phyloP scores from a whole-genome alignment of 2,113 vertebrate species.

The Oncorhynchus mykiss region DNA sequence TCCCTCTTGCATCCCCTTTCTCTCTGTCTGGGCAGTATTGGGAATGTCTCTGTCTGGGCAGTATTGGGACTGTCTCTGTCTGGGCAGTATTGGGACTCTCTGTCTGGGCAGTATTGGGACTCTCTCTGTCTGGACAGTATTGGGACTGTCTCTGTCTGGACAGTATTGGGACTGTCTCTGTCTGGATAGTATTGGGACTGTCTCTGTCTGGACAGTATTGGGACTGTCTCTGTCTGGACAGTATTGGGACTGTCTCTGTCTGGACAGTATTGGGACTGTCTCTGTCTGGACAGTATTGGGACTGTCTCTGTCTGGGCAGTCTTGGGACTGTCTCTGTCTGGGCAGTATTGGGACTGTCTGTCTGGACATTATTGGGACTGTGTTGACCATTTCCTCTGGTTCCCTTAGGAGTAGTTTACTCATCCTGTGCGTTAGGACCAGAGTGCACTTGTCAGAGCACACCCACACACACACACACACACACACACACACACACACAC shows the following conservation, averaged over 20 bases:
- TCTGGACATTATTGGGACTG: conserved; percentile 21
- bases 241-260: too few relatives aligned
- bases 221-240: conserved; percentile 7
- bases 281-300: too few relatives aligned
- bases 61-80: neutral
- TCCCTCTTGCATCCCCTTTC: neutral
- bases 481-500: too few relatives aligned
- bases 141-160: neutral
- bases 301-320: neutral
- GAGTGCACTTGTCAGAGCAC: conserved; percentile 31
- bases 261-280: neutral
- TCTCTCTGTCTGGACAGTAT: neutral
- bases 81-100: neutral
- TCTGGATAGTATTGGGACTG: neutral
- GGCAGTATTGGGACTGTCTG: neutral
- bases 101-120: neutral
- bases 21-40: neutral
- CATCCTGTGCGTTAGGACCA: conserved; percentile 43
- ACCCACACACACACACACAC: too few relatives aligned
- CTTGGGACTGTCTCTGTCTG: neutral
- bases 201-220: conserved; percentile 16
- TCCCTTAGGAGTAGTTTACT: conserved; percentile 36
- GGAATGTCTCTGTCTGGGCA: neutral
- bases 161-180: neutral
- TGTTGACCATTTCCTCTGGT: conserved; percentile 41